Base-by-base conservation (phyloP, 2,888 invertebrate species). In the Drosophila quinaria region DNA sequence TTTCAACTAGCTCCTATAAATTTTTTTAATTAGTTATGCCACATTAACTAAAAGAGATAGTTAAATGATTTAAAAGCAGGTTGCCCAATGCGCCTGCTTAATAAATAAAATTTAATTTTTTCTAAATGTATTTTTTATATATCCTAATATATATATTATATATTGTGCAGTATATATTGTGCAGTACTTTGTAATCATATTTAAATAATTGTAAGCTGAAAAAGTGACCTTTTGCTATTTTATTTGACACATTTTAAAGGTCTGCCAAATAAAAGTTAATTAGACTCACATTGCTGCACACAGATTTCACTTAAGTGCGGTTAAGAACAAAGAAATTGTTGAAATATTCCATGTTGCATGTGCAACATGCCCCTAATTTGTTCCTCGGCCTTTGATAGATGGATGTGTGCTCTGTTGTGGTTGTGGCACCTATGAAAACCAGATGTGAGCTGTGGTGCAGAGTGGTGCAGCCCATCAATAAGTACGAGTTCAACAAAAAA, bases 381-480 rank as follows among this genome's bases (percentile, higher is more conserved):
- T 74, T 51, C 55, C 35, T 47, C 42, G 54, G 47, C 51, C 55
- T 49, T 56, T 78, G 70, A 78, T 63, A 56, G 65, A 77, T 78
- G 49, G 55, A 46, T 67, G 47, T 64, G 25, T 51, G 33, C 31
- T 66, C 52, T 39, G 55, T 39, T 64, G 77, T 25, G 74, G 42
- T 63, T 66, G 64, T 22, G 22, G 22, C 84, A 81, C 51, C 74
- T 69, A 77, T 74, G 49, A 64, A 64, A 76, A 64, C 56, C 82
- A 87, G 82, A 83, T 85, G 82, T 68, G 70, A 59, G 25, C 68
- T 47, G 31, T 54, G 75, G 63, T 49, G 62, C 41, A 33, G 41
- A 22, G 31, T 58, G 71, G 61, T 49, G 62, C 41, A 33, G 44
- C 54, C 41, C 52, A 70, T 67, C 47, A 59, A 62, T 54, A 67